Conservation (phyloP, 1,140 invertebrate genomes). For the Anastatus disparis region DNA sequence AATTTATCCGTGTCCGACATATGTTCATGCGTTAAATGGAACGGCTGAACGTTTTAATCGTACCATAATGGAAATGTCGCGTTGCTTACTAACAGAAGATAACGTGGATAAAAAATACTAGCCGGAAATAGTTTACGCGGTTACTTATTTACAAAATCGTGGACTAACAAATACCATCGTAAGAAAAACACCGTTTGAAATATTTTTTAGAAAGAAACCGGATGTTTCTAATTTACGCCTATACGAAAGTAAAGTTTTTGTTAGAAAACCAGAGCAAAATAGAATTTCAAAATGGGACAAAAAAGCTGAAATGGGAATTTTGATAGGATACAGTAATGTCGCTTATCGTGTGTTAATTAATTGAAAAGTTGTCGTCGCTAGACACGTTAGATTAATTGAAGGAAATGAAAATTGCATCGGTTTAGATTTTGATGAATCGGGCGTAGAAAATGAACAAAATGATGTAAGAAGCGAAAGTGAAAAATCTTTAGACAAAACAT, state of each 20-base stretch:
- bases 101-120: constrained; percentile 51
- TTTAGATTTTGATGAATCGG: too few relatives aligned
- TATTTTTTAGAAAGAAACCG: constrained; percentile 55
- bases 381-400: neutral
- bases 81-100: constrained; percentile 47
- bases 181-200: constrained; percentile 57
- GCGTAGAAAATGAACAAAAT: too few relatives aligned
- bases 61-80: constrained; percentile 39
- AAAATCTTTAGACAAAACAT: too few relatives aligned
- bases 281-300: constrained; percentile 43
- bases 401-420: too few relatives aligned
- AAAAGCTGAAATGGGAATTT: constrained; percentile 43
- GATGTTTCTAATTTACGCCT: constrained; percentile 49
- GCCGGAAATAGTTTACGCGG: constrained; percentile 45
- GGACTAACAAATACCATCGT: constrained; percentile 54
- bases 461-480: too few relatives aligned
- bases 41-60: constrained; percentile 41
- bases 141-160: neutral
- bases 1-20: constrained; percentile 32
- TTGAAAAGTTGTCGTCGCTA: constrained; percentile 8
- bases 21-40: constrained; percentile 41
- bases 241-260: constrained; percentile 45
- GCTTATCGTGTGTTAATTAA: constrained; percentile 16
- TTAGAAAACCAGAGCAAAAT: constrained; percentile 40
- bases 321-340: constrained; percentile 40